These are phyloP conservation scores for Masticophis lateralis DNA, from an alignment of 2,797 vertebrate genomes.

Conservation along the genomic window DNA sequence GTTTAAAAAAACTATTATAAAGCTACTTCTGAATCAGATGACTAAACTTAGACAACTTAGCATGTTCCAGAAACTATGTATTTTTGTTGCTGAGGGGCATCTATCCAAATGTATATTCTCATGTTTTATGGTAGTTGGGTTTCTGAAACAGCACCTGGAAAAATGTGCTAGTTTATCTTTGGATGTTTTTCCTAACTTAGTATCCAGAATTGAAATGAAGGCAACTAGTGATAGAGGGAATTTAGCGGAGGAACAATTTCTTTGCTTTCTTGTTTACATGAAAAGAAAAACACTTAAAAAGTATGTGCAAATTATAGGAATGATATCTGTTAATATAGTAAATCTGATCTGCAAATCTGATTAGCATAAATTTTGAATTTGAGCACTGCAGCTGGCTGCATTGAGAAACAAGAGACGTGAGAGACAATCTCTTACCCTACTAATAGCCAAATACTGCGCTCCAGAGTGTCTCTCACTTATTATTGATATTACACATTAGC, in stretches of 20 bases:
- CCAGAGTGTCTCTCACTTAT: background rate
- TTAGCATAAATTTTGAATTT: slow-evolving; percentile 12
- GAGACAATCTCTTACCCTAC: background rate
- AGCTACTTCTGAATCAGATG: background rate
- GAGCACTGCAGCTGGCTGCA: background rate
- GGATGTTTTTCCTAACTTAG: background rate
- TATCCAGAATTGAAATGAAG: background rate
- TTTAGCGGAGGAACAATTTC: background rate
- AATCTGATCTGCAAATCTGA: background rate
- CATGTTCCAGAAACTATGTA: background rate
- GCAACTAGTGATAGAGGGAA: background rate
- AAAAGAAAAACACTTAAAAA: background rate
- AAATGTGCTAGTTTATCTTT: background rate
- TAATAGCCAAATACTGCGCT: background rate
- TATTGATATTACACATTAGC: background rate
- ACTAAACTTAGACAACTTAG: background rate
- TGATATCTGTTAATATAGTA: slow-evolving; percentile 4
- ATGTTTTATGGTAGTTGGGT: background rate
- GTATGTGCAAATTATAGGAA: background rate
- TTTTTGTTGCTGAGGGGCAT: background rate
- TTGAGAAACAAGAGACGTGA: background rate
- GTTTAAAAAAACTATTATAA: background rate
- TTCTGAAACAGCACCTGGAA: background rate
- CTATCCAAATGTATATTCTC: background rate
- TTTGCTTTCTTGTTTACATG: background rate